phyloP scores from a whole-genome alignment of 1,140 invertebrate genomes.

The Brachionus sp. region DNA sequence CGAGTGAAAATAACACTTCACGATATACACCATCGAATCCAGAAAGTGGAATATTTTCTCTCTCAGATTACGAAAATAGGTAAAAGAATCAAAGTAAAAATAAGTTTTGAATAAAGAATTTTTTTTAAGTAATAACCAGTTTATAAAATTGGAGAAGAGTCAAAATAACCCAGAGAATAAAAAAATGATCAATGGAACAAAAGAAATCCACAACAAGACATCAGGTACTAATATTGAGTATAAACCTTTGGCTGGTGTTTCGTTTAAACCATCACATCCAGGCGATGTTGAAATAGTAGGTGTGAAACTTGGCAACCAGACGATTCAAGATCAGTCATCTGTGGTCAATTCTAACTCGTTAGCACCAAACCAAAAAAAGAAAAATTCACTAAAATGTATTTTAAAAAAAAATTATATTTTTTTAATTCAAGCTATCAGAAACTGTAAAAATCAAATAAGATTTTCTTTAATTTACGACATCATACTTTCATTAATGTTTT shows the following conservation, averaged over 20 bases:
- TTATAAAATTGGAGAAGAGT: slow-evolving; percentile 15
- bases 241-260: slow-evolving; percentile 2
- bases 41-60: slow-evolving; percentile 43
- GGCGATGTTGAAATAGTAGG: slow-evolving; percentile 29
- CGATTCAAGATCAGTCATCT: background rate
- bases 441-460: too few species aligned
- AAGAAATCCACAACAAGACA: background rate
- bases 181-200: background rate
- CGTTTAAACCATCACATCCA: slow-evolving; percentile 10
- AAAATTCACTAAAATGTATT: slow-evolving; percentile 22
- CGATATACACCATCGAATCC: slow-evolving; percentile 40
- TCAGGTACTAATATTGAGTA: background rate
- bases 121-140: slow-evolving; percentile 6
- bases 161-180: background rate
- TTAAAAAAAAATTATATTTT: background rate
- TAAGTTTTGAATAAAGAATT: background rate
- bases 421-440: background rate
- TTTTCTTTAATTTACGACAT: too few species aligned
- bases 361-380: background rate
- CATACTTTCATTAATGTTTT: too few species aligned
- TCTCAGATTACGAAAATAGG: slow-evolving; percentile 37
- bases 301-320: slow-evolving; percentile 15
- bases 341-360: background rate
- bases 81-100: background rate
- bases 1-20: slow-evolving; percentile 9